Base-by-base conservation (phyloP, 1,140 invertebrate species). In the Hestina assimilis region DNA sequence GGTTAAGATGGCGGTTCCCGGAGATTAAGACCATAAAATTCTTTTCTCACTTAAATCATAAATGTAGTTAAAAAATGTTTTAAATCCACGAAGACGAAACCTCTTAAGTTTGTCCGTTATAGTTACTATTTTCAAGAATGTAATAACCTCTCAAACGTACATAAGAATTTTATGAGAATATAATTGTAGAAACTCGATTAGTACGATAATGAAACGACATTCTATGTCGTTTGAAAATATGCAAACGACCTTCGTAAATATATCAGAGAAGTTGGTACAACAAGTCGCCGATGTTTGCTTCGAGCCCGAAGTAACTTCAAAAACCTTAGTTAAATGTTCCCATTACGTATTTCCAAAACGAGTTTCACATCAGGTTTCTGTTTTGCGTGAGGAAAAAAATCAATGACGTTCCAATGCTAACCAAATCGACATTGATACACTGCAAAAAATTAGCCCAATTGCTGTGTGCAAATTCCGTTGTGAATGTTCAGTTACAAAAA, bases 221-320 rank as follows among this genome's bases (percentile, higher is more conserved):
- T 59, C 47, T 59, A 52, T 20, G 41, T 29, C 26, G 56, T 38
- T 52, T 45, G 48, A 45, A 46, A 59, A 38, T 59, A 59, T 52
- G 41, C 40, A 28, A 59, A 42, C 42, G 56, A 52, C 56, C 56
- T 59, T 59, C 41, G 38, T 48, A 52, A 31, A 42, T 51, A 41
- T 46, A 42, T 40, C 41, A 45, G 33, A 48, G 48, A 8, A 26
- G 19, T 48, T 23, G 17, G 19, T 11, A 48, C 20, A 23, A 35
- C 28, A 42, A 17, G 19, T 17, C 33, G 3, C 6, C 33, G 33
- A 19, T 38, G 15, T 38, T n/a, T 31, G 6, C 1, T 12, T 35
- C 15, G 8, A 17, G n/a, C 6, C 28, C 28, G n/a, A n/a, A 31
- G n/a, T 31, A 7, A 11, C 28, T 11, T 1, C 15, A 17, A 38